Percentiles rank a stretch among this genome's conserved stretches.
These are phyloP conservation scores for Melanerpes aurifrons DNA, from an alignment of 2,113 vertebrate species.

Conservation along the genomic window DNA sequence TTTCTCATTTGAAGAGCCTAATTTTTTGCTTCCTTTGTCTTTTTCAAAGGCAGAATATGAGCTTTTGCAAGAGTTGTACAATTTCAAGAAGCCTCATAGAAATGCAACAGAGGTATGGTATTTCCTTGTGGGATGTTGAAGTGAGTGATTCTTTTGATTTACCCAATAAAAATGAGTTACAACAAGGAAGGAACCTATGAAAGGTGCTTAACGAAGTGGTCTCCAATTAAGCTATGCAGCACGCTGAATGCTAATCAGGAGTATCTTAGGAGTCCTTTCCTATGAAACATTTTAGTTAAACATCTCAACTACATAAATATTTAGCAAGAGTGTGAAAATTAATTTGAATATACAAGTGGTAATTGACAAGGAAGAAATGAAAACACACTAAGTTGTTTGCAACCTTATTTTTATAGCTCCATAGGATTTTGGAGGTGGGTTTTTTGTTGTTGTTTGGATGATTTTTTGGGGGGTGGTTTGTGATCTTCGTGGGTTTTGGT, in stretches of 20 bases:
- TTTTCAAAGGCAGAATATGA: constrained; percentile 86
- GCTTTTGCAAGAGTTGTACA: constrained; percentile 89
- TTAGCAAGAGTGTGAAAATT: background rate
- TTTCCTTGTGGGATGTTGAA: background rate
- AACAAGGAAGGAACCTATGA: background rate
- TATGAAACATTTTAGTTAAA: background rate
- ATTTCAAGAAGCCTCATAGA: constrained; percentile 83
- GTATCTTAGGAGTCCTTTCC: background rate
- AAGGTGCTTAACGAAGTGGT: constrained; percentile 23
- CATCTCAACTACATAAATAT: background rate
- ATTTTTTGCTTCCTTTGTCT: background rate
- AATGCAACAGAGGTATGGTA: constrained; percentile 81
- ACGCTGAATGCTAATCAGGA: background rate
- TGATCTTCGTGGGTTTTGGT: no score
- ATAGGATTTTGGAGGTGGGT: background rate
- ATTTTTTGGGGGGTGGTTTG: no score
- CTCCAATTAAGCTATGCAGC: background rate
- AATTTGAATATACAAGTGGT: background rate
- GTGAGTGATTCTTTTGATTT: background rate
- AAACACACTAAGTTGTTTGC: background rate
- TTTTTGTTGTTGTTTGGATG: background rate
- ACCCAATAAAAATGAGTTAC: background rate
- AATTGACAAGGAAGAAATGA: background rate
- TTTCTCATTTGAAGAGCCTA: background rate
- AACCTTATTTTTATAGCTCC: background rate